Percentiles rank a stretch among this genome's conserved stretches.
These are phyloP conservation scores for Nemotelus pantherinus DNA, from an alignment of 2,888 invertebrate genomes.

Conservation along the genomic window DNA sequence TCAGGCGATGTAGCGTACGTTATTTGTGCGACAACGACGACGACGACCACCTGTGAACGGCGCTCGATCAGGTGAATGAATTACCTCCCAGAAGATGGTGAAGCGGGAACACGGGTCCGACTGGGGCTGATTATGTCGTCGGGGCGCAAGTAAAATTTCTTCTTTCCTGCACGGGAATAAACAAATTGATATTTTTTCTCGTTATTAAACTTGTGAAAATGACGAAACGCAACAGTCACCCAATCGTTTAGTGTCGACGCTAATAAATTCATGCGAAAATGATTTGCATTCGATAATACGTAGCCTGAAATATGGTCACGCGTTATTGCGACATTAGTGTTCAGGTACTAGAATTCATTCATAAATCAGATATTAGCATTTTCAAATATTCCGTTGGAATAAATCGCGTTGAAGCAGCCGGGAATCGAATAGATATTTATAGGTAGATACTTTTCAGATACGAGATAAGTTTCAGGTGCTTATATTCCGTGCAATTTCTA, in stretches of 20 bases:
- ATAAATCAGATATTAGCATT: too few relatives aligned
- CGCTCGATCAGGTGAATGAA: conserved; percentile 22
- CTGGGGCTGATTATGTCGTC: conserved; percentile 6
- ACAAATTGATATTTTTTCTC: conserved; percentile 25
- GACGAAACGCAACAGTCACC: background rate
- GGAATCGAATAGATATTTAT: too few relatives aligned
- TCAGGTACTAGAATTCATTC: too few relatives aligned
- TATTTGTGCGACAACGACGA: background rate
- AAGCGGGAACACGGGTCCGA: background rate
- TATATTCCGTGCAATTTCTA: too few relatives aligned
- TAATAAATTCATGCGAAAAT: too few relatives aligned
- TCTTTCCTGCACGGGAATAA: background rate
- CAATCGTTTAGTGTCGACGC: background rate
- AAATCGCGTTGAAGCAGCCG: too few relatives aligned
- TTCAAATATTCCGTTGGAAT: too few relatives aligned
- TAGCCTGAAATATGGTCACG: too few relatives aligned
- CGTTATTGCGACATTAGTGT: too few relatives aligned
- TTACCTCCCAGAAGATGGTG: conserved; percentile 27
- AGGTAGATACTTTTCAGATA: too few relatives aligned
- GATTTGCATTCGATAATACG: too few relatives aligned
- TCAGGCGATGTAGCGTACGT: background rate
- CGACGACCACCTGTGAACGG: conserved; percentile 27
- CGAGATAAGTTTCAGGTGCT: too few relatives aligned
- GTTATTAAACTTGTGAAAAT: background rate
- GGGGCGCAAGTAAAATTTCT: conserved; percentile 3